Percentiles rank a stretch among this genome's conserved stretches.
Evolutionary conservation across 2,113 vertebrate genomes (phyloP).

Genomic region (Poicephalus gulielmi): DNA sequence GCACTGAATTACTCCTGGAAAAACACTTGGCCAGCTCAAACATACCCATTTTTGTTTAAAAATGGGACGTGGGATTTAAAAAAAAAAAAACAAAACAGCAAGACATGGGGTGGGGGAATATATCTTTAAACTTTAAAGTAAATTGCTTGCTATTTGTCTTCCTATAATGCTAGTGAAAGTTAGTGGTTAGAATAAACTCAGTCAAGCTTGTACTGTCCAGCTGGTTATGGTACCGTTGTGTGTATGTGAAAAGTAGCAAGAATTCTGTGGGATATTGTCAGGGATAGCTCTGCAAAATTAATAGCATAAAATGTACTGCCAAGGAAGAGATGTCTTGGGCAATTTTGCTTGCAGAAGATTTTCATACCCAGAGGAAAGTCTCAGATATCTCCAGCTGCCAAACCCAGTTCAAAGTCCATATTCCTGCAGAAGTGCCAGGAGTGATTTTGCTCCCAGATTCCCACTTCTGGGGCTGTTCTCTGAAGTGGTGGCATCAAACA

Average conservation of each 20-base stretch:
- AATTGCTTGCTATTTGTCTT: background rate
- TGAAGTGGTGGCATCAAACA: background rate
- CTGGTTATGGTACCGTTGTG: background rate
- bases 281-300: background rate
- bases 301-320: background rate
- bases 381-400: background rate
- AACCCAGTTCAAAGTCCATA: background rate
- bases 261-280: background rate
- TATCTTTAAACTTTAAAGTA: background rate
- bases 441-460: background rate
- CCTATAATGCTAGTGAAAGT: background rate
- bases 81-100: background rate
- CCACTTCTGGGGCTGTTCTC: background rate
- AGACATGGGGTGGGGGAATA: background rate
- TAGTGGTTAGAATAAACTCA: background rate
- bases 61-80: background rate
- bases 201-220: background rate
- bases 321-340: background rate
- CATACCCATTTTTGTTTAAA: background rate
- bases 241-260: background rate
- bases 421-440: background rate
- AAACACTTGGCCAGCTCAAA: background rate
- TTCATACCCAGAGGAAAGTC: background rate
- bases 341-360: background rate
- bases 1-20: background rate